phyloP scores from a whole-genome alignment of 2,888 invertebrate genomes.

The Nemapogon koenigi region DNA sequence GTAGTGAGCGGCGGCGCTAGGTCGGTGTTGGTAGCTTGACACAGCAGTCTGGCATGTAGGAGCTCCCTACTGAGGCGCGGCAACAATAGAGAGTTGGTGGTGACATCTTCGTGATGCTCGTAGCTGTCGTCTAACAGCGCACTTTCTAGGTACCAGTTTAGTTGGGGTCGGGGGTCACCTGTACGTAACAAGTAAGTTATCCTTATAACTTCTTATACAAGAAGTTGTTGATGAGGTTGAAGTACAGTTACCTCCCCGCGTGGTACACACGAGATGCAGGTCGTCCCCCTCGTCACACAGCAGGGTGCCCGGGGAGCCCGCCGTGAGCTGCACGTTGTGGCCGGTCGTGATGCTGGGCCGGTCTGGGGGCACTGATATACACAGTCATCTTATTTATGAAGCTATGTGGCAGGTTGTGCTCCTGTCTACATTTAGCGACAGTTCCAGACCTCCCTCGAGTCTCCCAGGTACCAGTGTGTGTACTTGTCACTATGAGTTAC shows the following conservation, averaged over 20 bases:
- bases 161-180: constrained; percentile 80
- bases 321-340: constrained; percentile 74
- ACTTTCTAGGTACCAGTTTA: constrained; percentile 87
- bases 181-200: constrained; percentile 12
- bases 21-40: constrained; percentile 89
- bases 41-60: constrained; percentile 81
- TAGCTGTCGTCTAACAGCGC: constrained; percentile 83
- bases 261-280: constrained; percentile 80
- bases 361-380: constrained; percentile 77
- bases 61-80: constrained; percentile 83
- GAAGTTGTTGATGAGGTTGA: no score
- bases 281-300: constrained; percentile 86
- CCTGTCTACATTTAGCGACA: no score
- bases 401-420: no score
- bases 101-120: constrained; percentile 71
- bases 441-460: no score
- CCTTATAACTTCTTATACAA: no score
- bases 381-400: no score
- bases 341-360: constrained; percentile 81
- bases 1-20: constrained; percentile 78
- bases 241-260: constrained; percentile 70
- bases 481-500: no score
- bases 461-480: no score
- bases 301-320: no score
- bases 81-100: constrained; percentile 79